A percentile compares a stretch with the other conserved stretches of the same genome.
Evolutionary conservation across 2,113 vertebrate genomes (phyloP).

Genomic region (Hymenochirus boettgeri): DNA sequence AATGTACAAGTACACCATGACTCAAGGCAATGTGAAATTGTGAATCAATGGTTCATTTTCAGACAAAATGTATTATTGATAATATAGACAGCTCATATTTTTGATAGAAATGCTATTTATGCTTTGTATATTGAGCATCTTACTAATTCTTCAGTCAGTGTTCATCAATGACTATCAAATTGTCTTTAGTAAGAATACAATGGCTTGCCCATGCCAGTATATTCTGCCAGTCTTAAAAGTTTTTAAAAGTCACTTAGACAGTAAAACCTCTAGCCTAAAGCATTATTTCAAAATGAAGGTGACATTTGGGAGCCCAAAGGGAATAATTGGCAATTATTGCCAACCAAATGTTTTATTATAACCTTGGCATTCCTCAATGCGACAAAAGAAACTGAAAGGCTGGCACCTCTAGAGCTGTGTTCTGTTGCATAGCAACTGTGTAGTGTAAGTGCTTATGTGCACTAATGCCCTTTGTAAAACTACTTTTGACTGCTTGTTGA

Average conservation of each 20-base stretch:
- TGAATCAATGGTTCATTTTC: too few relatives aligned
- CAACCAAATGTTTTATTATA: conserved; percentile 6
- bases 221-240: neutral
- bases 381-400: neutral
- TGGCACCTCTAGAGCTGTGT: neutral
- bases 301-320: conserved; percentile 12
- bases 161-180: neutral
- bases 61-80: too few relatives aligned
- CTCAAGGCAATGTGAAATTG: too few relatives aligned
- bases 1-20: too few relatives aligned
- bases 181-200: neutral
- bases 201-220: neutral
- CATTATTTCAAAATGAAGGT: neutral
- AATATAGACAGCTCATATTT: too few relatives aligned
- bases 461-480: conserved; percentile 14
- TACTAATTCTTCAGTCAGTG: neutral
- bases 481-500: neutral
- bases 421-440: conserved; percentile 10
- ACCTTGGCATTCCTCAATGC: conserved; percentile 13
- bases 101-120: too few relatives aligned
- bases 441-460: neutral
- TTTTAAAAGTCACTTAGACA: conserved; percentile 2
- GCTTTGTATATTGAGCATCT: neutral
- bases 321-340: conserved; percentile 13
- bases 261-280: conserved; percentile 1